Conservation (phyloP, 2,797 vertebrate species). For the Gymnoscopelus braueri region DNA sequence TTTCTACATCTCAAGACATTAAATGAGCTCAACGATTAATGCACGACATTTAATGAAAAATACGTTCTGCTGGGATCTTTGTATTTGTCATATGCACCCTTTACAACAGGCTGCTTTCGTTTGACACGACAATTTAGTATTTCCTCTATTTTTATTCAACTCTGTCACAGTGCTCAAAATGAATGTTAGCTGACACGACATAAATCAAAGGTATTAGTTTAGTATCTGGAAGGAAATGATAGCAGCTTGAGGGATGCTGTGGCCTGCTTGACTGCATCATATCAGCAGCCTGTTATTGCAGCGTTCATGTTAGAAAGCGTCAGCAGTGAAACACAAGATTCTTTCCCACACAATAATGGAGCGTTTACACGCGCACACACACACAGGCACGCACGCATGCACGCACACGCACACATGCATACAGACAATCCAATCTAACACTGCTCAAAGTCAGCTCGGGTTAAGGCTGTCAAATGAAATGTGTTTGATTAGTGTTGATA, state of each 20-base stretch:
- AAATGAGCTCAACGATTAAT: constrained; percentile 40
- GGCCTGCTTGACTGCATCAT: constrained; percentile 42
- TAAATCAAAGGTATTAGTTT: constrained; percentile 84
- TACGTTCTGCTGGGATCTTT: constrained; percentile 35
- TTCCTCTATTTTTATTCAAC: constrained; percentile 57
- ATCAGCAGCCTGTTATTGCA: constrained; percentile 50
- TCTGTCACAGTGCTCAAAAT: constrained; percentile 71
- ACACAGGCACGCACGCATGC: background rate
- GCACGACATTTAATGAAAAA: constrained; percentile 20
- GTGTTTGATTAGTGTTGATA: constrained; percentile 20
- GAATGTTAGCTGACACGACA: constrained; percentile 67
- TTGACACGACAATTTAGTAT: constrained; percentile 49
- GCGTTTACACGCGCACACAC: background rate
- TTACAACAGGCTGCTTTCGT: constrained; percentile 59
- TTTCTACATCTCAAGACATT: constrained; percentile 31
- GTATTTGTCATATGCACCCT: constrained; percentile 57
- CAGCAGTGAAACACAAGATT: constrained; percentile 42
- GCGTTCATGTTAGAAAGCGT: constrained; percentile 38
- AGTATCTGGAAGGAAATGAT: constrained; percentile 75
- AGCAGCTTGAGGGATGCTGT: constrained; percentile 60
- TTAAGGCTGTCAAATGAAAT: constrained; percentile 53
- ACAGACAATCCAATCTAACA: background rate
- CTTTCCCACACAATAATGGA: background rate
- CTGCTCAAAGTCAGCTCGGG: constrained; percentile 27
- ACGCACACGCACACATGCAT: background rate